Evolutionary conservation across 2,113 vertebrate genomes (phyloP), one percentile per base, ranked within the genome.

Genomic region (Colinus virginianus): DNA sequence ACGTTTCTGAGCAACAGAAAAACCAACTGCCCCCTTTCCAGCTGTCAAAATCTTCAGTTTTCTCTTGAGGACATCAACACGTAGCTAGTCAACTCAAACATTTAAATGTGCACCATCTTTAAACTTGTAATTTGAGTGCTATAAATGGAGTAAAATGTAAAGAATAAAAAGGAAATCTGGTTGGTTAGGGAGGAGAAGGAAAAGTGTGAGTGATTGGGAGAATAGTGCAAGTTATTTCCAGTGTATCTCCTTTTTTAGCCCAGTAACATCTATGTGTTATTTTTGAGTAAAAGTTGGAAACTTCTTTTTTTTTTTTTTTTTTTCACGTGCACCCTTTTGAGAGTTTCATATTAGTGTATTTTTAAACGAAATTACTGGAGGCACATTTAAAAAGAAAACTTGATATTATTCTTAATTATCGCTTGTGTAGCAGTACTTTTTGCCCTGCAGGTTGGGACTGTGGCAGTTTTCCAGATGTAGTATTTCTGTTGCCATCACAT

Each of bases 11-110:
- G 94, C 91, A 95, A 90, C 93, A 96, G 88, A 95, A 96, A 88
- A 93, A 93, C 92, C 78, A 95, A 78, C 93, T 90, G 66, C 95
- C 96, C 96, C 91, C 94, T 94, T 94, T 91, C 90, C 94, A 96
- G 90, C 96, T 97, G 96, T 96, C 97, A 92, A 74, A 89, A 82
- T 96, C 90, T 90, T 96, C 94, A 96, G 89, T 80, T 96, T 97
- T 96, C 89, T 92, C 92, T 95, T 92, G 93, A 92, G 95, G 95
- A 92, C 95, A 94, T 96, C 96, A 96, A 95, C 96, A 96, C 17
- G 1, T 90, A 93, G 89, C 86, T 96, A 95, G 92, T 91, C 93
- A 96, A 75, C 95, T 97, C 87, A 94, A 95, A 95, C 88, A 89
- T 49, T 71, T 84, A 93, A 96, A 92, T 93, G 72, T 76, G 84